Evolutionary conservation across 2,113 vertebrate species (phyloP), one percentile per base, ranked within the genome.

Genomic region (Oplegnathus fasciatus): DNA sequence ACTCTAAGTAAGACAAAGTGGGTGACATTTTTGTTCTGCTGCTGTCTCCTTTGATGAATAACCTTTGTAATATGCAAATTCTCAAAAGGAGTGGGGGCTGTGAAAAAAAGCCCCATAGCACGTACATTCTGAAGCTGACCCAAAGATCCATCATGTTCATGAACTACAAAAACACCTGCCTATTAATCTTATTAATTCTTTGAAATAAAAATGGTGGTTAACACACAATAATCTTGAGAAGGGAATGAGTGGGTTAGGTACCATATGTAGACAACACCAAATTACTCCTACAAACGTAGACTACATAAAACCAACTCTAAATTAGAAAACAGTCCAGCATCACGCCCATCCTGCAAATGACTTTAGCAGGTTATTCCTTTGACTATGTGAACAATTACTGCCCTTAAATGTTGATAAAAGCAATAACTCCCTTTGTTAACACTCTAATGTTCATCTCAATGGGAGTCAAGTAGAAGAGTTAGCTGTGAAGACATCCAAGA

Each of bases 11-110:
- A 61, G 72, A 30, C 7, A 0, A 24, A 48, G 28, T 6, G 0
- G 6, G 26, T 57, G 60, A 55, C 20, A n/a, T 65, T 61, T 55
- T 55, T 11, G 37, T 46, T 30, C 57, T 11, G 34, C 57, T 52
- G 30, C 64, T 7, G 37, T 50, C n/a, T 32, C 57, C 32, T n/a
- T 72, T 80, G 68, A 80, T 73, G 26, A 44, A 81, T 18, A n/a
- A 72, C 10, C 48, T 65, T 14, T 52, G 20, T 22, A 42, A 71
- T 28, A 52, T 62, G 32, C 8, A 79, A 52, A 57, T 32, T 20
- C 26, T 57, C 46, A 28, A 70, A 28, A 61, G 46, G 15, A 26
- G 42, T 3, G 7, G 55, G 1, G 0, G 58, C n/a, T n/a, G n/a
- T n/a, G n/a, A 22, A 28, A 28, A 8, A 50, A 37, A 62, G 6